Conservation (phyloP, 2,113 vertebrate genomes). For the Etheostoma spectabile region DNA sequence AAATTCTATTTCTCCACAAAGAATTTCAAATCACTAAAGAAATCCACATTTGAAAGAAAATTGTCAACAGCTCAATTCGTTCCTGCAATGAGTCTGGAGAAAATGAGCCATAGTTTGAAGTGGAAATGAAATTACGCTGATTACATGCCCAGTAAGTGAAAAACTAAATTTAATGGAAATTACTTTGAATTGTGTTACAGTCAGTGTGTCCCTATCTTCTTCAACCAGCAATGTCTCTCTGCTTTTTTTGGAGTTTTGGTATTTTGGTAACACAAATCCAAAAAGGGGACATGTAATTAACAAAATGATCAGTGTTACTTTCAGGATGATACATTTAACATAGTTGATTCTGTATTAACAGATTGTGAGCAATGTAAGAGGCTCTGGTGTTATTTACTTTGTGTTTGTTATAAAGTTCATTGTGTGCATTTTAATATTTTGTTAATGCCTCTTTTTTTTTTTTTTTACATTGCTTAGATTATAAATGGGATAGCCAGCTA, state of each 20-base stretch:
- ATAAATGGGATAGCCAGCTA: neutral
- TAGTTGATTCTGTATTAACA: neutral
- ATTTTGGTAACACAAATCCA: conserved; percentile 10
- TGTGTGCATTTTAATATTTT: neutral
- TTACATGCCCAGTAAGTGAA: conserved; percentile 69
- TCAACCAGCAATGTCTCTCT: conserved; percentile 11
- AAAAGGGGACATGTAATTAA: neutral
- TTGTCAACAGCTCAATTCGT: conserved; percentile 76
- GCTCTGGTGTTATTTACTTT: no score
- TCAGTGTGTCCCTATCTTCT: conserved; percentile 36
- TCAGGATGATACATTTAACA: neutral
- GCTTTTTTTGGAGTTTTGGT: neutral
- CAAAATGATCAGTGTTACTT: neutral
- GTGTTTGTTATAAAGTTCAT: neutral
- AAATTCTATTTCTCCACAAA: conserved; percentile 80
- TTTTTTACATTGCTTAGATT: neutral
- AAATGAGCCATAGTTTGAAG: conserved; percentile 73
- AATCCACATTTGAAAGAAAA: conserved; percentile 81
- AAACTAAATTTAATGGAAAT: conserved; percentile 60
- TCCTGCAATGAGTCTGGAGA: conserved; percentile 62
- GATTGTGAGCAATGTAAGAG: neutral
- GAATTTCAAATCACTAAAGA: conserved; percentile 82
- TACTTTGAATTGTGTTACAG: conserved; percentile 40
- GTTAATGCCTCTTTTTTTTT: neutral
- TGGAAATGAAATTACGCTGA: conserved; percentile 79